Conservation (phyloP, 2,113 vertebrate genomes). For the Pao palembangensis region DNA sequence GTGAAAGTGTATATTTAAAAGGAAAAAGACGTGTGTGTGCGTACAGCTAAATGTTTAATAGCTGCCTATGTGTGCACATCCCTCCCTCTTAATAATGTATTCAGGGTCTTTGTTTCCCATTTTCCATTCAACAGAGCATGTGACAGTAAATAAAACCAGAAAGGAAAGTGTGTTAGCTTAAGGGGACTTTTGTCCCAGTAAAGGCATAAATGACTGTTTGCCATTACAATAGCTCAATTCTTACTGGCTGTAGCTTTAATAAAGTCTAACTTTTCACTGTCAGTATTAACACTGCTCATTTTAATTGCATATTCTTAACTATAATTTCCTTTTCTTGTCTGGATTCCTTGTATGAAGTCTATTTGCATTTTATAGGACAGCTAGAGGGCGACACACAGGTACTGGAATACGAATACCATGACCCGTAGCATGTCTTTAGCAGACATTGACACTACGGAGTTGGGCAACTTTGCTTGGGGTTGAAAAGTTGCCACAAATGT, state of each 20-base stretch:
- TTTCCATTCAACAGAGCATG: neutral
- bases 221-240: neutral
- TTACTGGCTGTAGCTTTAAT: no score
- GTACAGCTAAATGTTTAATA: slow-evolving; percentile 55
- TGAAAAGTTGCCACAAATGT: slow-evolving; percentile 58
- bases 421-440: slow-evolving; percentile 72
- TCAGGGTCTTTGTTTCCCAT: slow-evolving; percentile 2
- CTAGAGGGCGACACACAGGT: slow-evolving; percentile 60
- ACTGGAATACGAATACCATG: slow-evolving; percentile 78
- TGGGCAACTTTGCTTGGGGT: slow-evolving; percentile 19
- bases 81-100: slow-evolving; percentile 56
- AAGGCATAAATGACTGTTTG: neutral
- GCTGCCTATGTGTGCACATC: slow-evolving; percentile 29
- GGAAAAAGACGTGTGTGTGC: slow-evolving; percentile 25
- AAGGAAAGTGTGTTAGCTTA: slow-evolving; percentile 9
- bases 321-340: neutral
- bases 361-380: slow-evolving; percentile 46
- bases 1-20: neutral
- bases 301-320: neutral
- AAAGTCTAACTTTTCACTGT: no score
- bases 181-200: neutral
- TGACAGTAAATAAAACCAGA: neutral
- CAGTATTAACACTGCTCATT: no score
- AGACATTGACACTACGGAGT: slow-evolving; percentile 35
- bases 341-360: slow-evolving; percentile 6